phyloP scores from a whole-genome alignment of 2,888 invertebrate species.

The Lamproptera curius region DNA sequence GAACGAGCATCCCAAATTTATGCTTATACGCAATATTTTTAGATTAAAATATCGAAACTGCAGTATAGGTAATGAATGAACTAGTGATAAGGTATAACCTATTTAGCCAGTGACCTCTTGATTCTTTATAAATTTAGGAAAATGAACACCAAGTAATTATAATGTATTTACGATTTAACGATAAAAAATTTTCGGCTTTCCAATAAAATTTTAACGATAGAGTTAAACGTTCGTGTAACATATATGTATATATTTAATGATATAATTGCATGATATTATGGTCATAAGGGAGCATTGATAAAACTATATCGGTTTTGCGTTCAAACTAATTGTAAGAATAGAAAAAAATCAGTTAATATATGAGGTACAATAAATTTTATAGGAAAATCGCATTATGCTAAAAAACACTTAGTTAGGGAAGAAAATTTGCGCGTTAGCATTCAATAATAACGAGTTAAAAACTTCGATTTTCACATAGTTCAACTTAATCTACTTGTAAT shows the following conservation, averaged over 20 bases:
- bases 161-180: constrained; percentile 40
- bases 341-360: too few species aligned
- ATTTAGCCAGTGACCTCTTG: constrained; percentile 33
- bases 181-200: constrained; percentile 17
- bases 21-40: constrained; percentile 16
- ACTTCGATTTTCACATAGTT: constrained; percentile 7
- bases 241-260: not conserved
- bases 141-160: constrained; percentile 69
- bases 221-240: not conserved
- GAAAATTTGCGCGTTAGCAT: constrained; percentile 6
- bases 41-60: constrained; percentile 11
- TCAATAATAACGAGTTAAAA: constrained; percentile 10
- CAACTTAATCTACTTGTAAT: constrained; percentile 4
- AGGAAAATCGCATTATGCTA: not conserved
- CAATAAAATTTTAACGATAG: not conserved
- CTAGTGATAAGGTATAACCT: constrained; percentile 28
- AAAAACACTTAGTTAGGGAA: constrained; percentile 10
- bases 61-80: constrained; percentile 25
- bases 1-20: constrained; percentile 1
- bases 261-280: too few species aligned
- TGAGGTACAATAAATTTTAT: constrained; percentile 2
- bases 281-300: not conserved
- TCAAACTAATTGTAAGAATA: too few species aligned
- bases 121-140: constrained; percentile 44
- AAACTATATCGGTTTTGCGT: too few species aligned